These are phyloP conservation scores for Zaprionus capensis DNA, from an alignment of 1,140 invertebrate species.

Conservation along the genomic window DNA sequence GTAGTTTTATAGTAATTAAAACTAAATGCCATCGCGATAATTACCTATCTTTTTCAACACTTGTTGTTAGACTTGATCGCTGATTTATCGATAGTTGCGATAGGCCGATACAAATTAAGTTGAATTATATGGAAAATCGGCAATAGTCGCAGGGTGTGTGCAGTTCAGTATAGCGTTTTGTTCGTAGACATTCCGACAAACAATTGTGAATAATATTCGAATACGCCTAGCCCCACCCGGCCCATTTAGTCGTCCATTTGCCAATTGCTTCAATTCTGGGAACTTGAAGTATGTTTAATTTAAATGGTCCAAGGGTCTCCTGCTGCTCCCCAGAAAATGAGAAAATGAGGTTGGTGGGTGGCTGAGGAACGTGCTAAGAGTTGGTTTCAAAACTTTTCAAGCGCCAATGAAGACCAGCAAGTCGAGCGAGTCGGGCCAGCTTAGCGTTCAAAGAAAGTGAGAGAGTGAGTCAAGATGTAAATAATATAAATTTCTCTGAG, in stretches of 20 bases:
- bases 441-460: background rate
- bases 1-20: too few species aligned
- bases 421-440: conserved; percentile 22
- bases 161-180: background rate
- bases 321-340: background rate
- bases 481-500: conserved; percentile 6
- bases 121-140: background rate
- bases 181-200: background rate
- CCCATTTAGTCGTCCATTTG: conserved; percentile 49
- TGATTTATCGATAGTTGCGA: background rate
- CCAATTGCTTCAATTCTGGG: conserved; percentile 55
- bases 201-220: conserved; percentile 39
- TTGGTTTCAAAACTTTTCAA: conserved; percentile 34
- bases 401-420: conserved; percentile 36
- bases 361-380: conserved; percentile 8
- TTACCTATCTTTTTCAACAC: too few species aligned
- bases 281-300: conserved; percentile 79
- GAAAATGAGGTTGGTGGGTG: background rate
- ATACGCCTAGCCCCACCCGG: conserved; percentile 16
- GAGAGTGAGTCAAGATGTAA: conserved; percentile 27
- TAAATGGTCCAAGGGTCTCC: conserved; percentile 72
- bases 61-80: background rate
- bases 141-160: background rate
- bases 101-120: background rate
- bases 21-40: too few species aligned